Base-by-base conservation (phyloP, 2,113 vertebrate species). In the Plecotus auritus region DNA sequence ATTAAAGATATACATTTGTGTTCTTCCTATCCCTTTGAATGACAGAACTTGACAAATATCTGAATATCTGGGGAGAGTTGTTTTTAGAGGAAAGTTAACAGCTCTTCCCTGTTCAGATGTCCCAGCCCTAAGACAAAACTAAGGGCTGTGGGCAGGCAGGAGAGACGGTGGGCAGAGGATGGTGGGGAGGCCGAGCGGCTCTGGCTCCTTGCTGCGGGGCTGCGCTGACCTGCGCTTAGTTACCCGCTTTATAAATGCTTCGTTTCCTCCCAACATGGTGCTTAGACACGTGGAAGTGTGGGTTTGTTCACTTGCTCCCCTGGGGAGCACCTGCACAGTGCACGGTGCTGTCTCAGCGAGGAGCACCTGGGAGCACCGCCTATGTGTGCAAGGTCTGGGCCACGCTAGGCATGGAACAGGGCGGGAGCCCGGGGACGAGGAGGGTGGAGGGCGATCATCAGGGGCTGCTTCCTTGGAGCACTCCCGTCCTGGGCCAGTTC, bases 31-130 rank as follows among this genome's bases (percentile, higher is more conserved):
- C 72, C 97, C 97, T 96, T 86, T 97, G 97, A 98, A 97, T 98
- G 98, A 98, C 98, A 98, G 98, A 98, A 98, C 98, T 98, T 98
- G 98, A 98, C 98, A 98, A 98, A 98, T 98, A 98, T 97, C 95
- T 96, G 94, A 98, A 98, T 98, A 98, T 97, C 95, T 96, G 94
- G 88, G 96, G 91, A 94, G 98, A 98, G 97, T 98, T 98, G 96
- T 92, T 97, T 93, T 95, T 47, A 80, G 93, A 95, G 69, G 85
- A 94, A 97, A 98, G 94, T 98, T 97, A 93, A 49, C 92, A 81
- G 88, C 78, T 93, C 61, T 20, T 66, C 66, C 88, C 42, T n/a
- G 37, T 85, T 95, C 32, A 20, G n/a, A 74, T 94, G 88, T 84
- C 20, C 37, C 40, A 76, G 93, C 40, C 73, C 49, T 47, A 80